phyloP scores from a whole-genome alignment of 2,888 invertebrate species.

The Germaria angustata region DNA sequence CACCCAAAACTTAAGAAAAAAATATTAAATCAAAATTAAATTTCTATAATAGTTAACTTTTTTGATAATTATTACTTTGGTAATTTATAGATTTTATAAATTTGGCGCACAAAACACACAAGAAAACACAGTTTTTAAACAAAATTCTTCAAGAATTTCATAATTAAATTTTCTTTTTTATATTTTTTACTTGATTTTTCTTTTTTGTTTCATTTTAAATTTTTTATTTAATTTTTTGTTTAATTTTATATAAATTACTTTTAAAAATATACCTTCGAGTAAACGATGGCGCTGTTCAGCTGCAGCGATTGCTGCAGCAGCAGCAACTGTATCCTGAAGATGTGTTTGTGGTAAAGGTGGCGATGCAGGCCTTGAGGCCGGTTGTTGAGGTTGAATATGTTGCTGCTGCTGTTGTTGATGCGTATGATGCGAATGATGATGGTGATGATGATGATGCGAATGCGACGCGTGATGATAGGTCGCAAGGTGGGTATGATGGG shows the following conservation, averaged over 20 bases:
- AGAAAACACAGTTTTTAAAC: conserved; percentile 59
- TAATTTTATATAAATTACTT: conserved; percentile 62
- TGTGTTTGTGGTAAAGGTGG: conserved; percentile 68
- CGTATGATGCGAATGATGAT: conserved; percentile 68
- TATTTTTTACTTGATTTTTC: conserved; percentile 65
- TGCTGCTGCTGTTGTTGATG: conserved; percentile 70
- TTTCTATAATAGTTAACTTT: conserved; percentile 34
- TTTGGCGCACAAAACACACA: conserved; percentile 64
- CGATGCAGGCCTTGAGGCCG: conserved; percentile 67
- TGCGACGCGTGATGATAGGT: conserved; percentile 68
- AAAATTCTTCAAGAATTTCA: conserved; percentile 49
- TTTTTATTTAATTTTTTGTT: conserved; percentile 61
- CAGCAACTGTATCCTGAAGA: conserved; percentile 73
- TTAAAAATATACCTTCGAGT: conserved; percentile 79
- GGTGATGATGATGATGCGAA: conserved; percentile 69
- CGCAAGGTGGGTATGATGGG: conserved; percentile 67
- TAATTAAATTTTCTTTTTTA: conserved; percentile 55
- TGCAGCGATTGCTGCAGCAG: conserved; percentile 73
- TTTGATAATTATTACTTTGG: conserved; percentile 33
- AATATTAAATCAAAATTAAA: conserved; percentile 55
- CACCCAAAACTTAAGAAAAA: conserved; percentile 59
- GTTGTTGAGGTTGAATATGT: conserved; percentile 68
- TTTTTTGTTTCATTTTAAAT: conserved; percentile 51
- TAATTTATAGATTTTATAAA: conserved; percentile 39
- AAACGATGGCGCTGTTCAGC: conserved; percentile 79